These are phyloP conservation scores for Alectura lathami DNA, from an alignment of 2,113 vertebrate species.

Conservation along the genomic window DNA sequence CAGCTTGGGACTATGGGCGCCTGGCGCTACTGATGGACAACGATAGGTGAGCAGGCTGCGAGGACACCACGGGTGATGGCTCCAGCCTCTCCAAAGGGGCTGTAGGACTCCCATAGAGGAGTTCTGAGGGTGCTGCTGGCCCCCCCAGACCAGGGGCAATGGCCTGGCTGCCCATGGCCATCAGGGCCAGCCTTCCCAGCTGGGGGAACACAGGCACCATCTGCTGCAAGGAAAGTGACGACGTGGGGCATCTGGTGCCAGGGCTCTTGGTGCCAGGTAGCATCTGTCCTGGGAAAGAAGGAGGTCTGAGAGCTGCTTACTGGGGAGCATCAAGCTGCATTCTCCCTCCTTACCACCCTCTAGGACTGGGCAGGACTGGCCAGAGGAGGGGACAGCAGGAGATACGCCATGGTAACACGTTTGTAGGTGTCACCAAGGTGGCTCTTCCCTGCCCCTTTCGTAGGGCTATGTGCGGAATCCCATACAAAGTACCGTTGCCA, in stretches of 20 bases:
- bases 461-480: not conserved
- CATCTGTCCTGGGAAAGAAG: not conserved
- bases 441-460: not conserved
- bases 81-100: not conserved
- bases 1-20: conserved; percentile 96
- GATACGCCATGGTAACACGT: not conserved
- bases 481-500: not conserved
- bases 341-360: not conserved
- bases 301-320: not conserved
- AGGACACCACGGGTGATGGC: not conserved
- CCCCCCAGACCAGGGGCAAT: not conserved
- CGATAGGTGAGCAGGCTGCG: conserved; percentile 83
- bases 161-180: not conserved
- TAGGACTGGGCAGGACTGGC: not conserved
- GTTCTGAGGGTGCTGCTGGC: not conserved
- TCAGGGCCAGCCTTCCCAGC: not conserved
- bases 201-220: not conserved
- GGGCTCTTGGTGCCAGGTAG: not conserved
- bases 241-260: not conserved
- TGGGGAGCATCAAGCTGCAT: fast-evolving
- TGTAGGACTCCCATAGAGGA: fast-evolving
- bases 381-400: not conserved
- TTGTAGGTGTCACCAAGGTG: not conserved
- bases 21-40: conserved; percentile 94
- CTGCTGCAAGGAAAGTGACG: not conserved